A percentile compares a stretch with the other conserved stretches of the same genome.
These are phyloP conservation scores for Hylaea fasciaria DNA, from an alignment of 2,888 invertebrate genomes.

Conservation along the genomic window DNA sequence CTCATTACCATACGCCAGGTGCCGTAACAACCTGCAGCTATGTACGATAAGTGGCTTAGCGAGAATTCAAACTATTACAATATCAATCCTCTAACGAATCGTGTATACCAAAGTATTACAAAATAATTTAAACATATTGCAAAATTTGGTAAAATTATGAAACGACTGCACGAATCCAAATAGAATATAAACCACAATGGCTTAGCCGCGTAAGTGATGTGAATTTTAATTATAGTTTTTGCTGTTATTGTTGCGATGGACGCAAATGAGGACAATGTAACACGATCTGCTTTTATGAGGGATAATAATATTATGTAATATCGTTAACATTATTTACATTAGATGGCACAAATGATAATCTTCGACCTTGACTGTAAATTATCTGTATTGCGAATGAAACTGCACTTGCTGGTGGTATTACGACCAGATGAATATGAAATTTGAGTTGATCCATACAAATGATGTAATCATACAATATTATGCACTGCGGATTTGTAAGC, in stretches of 20 bases:
- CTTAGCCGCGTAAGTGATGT: conserved; percentile 17
- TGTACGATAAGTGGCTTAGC: conserved; percentile 52
- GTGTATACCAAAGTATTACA: conserved; percentile 44
- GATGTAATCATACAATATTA: conserved; percentile 27
- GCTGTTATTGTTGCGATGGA: conserved; percentile 14
- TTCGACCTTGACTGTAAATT: conserved; percentile 30
- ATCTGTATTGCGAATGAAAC: conserved; percentile 30
- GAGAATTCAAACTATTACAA: conserved; percentile 49
- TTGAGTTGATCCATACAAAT: conserved; percentile 15
- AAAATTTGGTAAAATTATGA: conserved; percentile 51
- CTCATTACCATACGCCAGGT: conserved; percentile 58
- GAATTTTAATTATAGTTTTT: conserved; percentile 18
- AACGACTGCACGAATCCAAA: conserved; percentile 43
- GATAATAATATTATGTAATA: conserved; percentile 5
- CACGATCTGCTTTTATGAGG: conserved; percentile 12
- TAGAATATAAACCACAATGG: conserved; percentile 41
- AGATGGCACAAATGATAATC: conserved; percentile 21
- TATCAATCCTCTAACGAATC: conserved; percentile 38
- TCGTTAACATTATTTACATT: conserved; percentile 23
- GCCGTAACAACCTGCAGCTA: conserved; percentile 52
- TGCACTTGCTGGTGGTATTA: conserved; percentile 19
- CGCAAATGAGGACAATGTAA: conserved; percentile 11
- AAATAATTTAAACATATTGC: conserved; percentile 44
- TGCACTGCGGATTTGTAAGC: conserved; percentile 32
- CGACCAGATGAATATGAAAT: conserved; percentile 27